A percentile compares a stretch with the other conserved stretches of the same genome.
Conservation (phyloP, 2,888 invertebrate genomes). For the Trissolcus brochymenae region DNA sequence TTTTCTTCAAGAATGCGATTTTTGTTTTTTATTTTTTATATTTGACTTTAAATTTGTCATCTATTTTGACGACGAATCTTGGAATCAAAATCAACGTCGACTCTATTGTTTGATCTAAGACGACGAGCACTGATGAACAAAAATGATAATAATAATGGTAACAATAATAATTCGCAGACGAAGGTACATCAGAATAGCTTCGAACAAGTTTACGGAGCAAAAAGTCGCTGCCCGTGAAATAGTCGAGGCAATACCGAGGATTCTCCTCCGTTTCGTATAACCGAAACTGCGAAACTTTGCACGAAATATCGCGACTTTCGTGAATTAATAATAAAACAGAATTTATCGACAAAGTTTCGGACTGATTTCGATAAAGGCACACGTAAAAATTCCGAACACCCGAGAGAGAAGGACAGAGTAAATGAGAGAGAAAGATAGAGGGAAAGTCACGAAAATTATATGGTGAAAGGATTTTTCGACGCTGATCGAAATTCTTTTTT, state of each 20-base stretch:
- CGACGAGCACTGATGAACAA: slow-evolving; percentile 14
- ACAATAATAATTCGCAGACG: slow-evolving; percentile 30
- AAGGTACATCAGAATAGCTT: slow-evolving; percentile 17
- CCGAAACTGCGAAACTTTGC: slow-evolving; percentile 43
- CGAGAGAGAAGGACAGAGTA: not conserved
- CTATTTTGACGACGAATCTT: not conserved
- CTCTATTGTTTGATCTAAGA: slow-evolving; percentile 6
- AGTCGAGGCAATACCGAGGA: slow-evolving; percentile 37
- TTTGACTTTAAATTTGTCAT: not conserved
- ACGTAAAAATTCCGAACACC: slow-evolving; percentile 29
- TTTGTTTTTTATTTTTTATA: too few relatives aligned
- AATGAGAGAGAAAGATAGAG: not conserved
- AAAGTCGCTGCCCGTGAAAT: slow-evolving; percentile 51
- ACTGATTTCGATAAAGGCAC: slow-evolving; percentile 29
- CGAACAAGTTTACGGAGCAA: slow-evolving; percentile 33
- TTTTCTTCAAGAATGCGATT: too few relatives aligned
- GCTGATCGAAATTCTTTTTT: slow-evolving; percentile 2
- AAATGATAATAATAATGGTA: slow-evolving; percentile 20
- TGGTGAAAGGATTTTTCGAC: slow-evolving; percentile 36
- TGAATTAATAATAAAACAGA: slow-evolving; percentile 53
- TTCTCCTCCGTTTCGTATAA: slow-evolving; percentile 34
- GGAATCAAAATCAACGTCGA: slow-evolving; percentile 1
- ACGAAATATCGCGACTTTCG: slow-evolving; percentile 41
- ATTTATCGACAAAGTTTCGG: slow-evolving; percentile 46
- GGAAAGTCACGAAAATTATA: slow-evolving; percentile 36